These are phyloP conservation scores for Spodoptera litura DNA, from an alignment of 1,140 invertebrate genomes.

Conservation along the genomic window DNA sequence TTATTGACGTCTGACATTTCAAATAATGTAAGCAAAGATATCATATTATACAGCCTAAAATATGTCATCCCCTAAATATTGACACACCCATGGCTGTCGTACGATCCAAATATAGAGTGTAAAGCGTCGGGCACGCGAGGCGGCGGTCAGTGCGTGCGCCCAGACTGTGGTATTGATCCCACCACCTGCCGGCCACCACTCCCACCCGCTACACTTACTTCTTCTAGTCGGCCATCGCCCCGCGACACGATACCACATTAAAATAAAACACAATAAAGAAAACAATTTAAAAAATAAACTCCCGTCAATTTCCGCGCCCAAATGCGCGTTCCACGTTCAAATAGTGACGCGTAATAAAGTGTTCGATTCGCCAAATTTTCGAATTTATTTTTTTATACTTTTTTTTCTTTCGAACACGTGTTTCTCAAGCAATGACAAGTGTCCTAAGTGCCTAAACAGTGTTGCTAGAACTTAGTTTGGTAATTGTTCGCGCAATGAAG, in stretches of 20 bases:
- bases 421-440: slow-evolving; percentile 34
- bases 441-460: slow-evolving; percentile 50
- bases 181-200: slow-evolving; percentile 78
- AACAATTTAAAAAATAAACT: slow-evolving; percentile 58
- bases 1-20: too few relatives aligned
- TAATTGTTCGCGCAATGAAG: slow-evolving; percentile 52
- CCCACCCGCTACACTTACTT: slow-evolving; percentile 68
- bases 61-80: slow-evolving; percentile 14
- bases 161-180: slow-evolving; percentile 82
- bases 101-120: slow-evolving; percentile 70
- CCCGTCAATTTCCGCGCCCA: slow-evolving; percentile 53
- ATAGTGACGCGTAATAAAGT: slow-evolving; percentile 37
- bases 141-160: slow-evolving; percentile 81
- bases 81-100: slow-evolving; percentile 50
- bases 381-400: slow-evolving; percentile 19
- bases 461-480: slow-evolving; percentile 35
- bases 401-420: slow-evolving; percentile 48
- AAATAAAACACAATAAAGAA: slow-evolving; percentile 57
- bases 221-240: slow-evolving; percentile 79
- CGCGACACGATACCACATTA: slow-evolving; percentile 70
- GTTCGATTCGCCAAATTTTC: slow-evolving; percentile 41
- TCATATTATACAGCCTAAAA: slow-evolving; percentile 1
- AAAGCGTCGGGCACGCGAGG: slow-evolving; percentile 59
- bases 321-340: slow-evolving; percentile 14
- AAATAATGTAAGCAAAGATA: not conserved